phyloP scores from a whole-genome alignment of 2,888 invertebrate genomes.

The Orthosia gothica region DNA sequence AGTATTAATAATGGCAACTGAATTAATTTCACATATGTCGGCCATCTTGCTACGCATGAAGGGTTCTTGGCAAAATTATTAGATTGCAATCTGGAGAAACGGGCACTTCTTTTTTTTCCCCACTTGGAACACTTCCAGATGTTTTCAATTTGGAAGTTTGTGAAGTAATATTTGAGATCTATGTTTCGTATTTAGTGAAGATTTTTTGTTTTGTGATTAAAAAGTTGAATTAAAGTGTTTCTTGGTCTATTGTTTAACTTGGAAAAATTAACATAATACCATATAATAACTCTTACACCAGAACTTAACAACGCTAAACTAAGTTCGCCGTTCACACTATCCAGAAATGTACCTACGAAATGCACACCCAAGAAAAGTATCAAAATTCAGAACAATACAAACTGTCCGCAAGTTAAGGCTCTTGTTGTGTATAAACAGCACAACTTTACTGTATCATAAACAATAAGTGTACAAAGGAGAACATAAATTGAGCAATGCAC shows the following conservation, averaged over 20 bases:
- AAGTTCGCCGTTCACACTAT: not conserved
- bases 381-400: conserved; percentile 25
- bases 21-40: conserved; percentile 72
- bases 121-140: conserved; percentile 64
- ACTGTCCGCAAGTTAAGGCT: conserved; percentile 23
- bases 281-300: not conserved
- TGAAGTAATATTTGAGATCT: conserved; percentile 48
- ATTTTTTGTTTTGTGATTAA: conserved; percentile 13
- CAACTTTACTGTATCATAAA: conserved; percentile 39
- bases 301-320: not conserved
- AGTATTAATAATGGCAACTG: conserved; percentile 70
- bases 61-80: conserved; percentile 67
- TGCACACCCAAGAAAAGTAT: conserved; percentile 12
- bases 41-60: conserved; percentile 56
- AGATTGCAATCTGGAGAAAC: conserved; percentile 63
- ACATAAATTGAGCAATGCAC: conserved; percentile 59
- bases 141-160: conserved; percentile 64
- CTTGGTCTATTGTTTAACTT: not conserved
- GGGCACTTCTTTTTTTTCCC: conserved; percentile 53
- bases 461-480: conserved; percentile 47
- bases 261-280: not conserved
- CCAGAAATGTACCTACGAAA: not conserved
- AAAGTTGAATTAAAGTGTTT: not conserved
- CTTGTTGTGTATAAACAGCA: conserved; percentile 35
- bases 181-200: conserved; percentile 28